phyloP scores from a whole-genome alignment of 2,113 vertebrate species.

The Semicossyphus pulcher region DNA sequence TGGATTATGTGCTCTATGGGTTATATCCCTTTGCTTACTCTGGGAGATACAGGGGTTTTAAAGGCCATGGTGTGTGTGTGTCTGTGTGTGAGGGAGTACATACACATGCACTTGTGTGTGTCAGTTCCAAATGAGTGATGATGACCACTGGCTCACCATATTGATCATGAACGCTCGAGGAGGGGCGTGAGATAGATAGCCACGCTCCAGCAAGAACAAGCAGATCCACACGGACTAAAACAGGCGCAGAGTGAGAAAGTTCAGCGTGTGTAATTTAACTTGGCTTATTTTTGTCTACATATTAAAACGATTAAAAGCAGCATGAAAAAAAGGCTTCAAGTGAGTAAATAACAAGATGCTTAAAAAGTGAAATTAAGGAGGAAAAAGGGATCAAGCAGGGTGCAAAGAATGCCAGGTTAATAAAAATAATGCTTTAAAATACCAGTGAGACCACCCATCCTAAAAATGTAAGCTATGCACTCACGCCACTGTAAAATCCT shows the following conservation, averaged over 20 bases:
- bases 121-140: conserved; percentile 72
- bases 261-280: not conserved
- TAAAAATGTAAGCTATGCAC: conserved; percentile 71
- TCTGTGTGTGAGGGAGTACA: conserved; percentile 28
- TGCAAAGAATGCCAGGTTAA: conserved; percentile 69
- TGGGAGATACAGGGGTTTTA: conserved; percentile 67
- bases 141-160: conserved; percentile 71
- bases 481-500: conserved; percentile 61
- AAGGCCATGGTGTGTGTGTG: conserved; percentile 56
- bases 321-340: conserved; percentile 14
- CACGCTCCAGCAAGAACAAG: conserved; percentile 40
- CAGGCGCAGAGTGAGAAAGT: conserved; percentile 9
- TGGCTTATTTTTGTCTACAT: conserved; percentile 18
- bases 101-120: conserved; percentile 49
- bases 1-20: conserved; percentile 69
- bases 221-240: conserved; percentile 8
- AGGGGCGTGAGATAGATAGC: conserved; percentile 58
- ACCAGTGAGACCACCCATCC: conserved; percentile 71
- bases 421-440: conserved; percentile 74
- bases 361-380: conserved; percentile 43
- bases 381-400: conserved; percentile 51
- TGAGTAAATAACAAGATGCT: conserved; percentile 47
- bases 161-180: conserved; percentile 66
- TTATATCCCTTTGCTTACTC: conserved; percentile 67
- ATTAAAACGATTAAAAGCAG: conserved; percentile 44